A percentile compares a stretch with the other conserved stretches of the same genome.
Conservation (phyloP, 2,797 vertebrate species). For the Bovichtus variegatus region DNA sequence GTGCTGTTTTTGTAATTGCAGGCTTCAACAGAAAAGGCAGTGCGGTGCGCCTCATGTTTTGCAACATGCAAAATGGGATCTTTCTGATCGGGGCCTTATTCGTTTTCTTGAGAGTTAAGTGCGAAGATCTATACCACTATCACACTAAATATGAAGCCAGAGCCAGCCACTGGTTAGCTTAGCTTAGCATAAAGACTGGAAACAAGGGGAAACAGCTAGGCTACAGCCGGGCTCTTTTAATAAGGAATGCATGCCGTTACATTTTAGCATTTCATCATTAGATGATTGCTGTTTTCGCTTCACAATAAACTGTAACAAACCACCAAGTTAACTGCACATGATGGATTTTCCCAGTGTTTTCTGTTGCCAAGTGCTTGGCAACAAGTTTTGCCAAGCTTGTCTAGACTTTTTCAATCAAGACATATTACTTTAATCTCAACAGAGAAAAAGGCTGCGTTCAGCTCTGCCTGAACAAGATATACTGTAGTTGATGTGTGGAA, state of each 20-base stretch:
- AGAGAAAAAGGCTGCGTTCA: neutral
- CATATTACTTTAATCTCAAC: constrained; percentile 27
- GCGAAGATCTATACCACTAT: neutral
- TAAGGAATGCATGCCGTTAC: neutral
- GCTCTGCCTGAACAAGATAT: neutral
- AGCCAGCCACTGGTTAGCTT: neutral
- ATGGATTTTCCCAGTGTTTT: neutral
- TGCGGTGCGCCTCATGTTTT: no score
- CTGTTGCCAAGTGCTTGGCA: neutral
- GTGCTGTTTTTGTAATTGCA: no score
- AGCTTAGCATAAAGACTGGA: neutral
- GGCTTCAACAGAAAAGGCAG: no score
- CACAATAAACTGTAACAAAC: neutral
- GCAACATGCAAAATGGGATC: no score
- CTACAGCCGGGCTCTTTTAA: neutral
- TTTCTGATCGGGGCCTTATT: neutral
- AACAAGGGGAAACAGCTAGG: neutral
- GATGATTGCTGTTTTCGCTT: constrained; percentile 4
- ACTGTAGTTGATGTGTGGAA: neutral
- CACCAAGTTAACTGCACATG: neutral
- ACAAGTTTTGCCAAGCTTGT: no score
- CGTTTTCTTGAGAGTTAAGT: neutral
- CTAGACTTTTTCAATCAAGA: constrained; percentile 16
- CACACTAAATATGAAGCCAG: neutral
- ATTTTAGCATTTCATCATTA: constrained; percentile 8